phyloP scores from a whole-genome alignment of 2,113 vertebrate genomes.

The Prolemur simus region DNA sequence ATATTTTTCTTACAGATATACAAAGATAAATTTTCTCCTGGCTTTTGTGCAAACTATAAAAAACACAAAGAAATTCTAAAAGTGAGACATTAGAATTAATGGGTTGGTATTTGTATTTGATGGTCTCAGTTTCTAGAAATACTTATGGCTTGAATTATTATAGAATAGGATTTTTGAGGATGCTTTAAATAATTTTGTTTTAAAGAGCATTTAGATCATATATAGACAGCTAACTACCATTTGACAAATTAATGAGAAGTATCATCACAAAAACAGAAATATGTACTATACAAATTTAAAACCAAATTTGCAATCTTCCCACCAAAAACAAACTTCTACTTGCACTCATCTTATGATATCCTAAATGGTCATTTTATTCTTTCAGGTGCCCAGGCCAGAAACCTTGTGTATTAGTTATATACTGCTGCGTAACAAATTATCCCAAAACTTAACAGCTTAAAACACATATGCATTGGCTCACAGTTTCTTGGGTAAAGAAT shows the following conservation, averaged over 20 bases:
- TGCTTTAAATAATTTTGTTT: constrained; percentile 28
- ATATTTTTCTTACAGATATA: not conserved
- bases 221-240: not conserved
- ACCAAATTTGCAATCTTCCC: not conserved
- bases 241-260: constrained; percentile 5
- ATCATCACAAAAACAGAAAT: constrained; percentile 2
- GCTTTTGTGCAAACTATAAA: not conserved
- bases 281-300: not conserved
- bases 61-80: not conserved
- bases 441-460: not conserved
- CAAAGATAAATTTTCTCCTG: not conserved
- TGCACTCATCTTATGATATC: not conserved
- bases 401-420: not conserved
- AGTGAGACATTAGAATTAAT: not conserved
- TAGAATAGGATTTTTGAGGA: constrained; percentile 44
- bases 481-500: not conserved
- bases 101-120: not conserved
- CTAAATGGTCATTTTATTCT: not conserved
- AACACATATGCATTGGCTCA: not conserved
- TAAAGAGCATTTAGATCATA: not conserved
- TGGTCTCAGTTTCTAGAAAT: constrained; percentile 40
- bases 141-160: constrained; percentile 50
- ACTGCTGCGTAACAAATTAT: not conserved
- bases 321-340: not conserved
- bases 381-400: not conserved